A percentile compares a stretch with the other conserved stretches of the same genome.
These are phyloP conservation scores for Dynastes tityus DNA, from an alignment of 2,888 invertebrate genomes.

Conservation along the genomic window DNA sequence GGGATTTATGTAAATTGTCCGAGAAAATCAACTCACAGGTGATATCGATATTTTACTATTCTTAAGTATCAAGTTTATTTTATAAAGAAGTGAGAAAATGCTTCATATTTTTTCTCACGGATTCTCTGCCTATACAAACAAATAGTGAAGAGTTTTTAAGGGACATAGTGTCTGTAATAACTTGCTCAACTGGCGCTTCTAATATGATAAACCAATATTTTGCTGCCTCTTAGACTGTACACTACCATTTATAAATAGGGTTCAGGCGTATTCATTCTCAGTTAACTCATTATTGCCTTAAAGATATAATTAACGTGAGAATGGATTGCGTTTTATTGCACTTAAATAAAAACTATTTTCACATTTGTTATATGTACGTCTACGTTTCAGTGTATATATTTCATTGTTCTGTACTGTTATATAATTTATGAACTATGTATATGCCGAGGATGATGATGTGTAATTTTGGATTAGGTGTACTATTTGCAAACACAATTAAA, in stretches of 20 bases:
- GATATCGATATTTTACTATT: conserved; percentile 46
- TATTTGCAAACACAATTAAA: conserved; percentile 36
- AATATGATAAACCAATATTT: conserved; percentile 57
- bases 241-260: conserved; percentile 43
- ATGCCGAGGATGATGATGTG: not conserved
- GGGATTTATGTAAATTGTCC: conserved; percentile 46
- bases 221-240: conserved; percentile 53
- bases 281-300: conserved; percentile 56
- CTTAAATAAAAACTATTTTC: conserved; percentile 43
- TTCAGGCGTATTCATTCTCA: conserved; percentile 47
- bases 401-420: conserved; percentile 39
- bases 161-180: conserved; percentile 45
- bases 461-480: conserved; percentile 8
- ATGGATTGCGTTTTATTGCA: conserved; percentile 55
- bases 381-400: conserved; percentile 14
- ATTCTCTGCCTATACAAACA: conserved; percentile 51
- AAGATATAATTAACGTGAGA: conserved; percentile 58
- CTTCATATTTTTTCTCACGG: conserved; percentile 52
- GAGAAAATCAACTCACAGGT: conserved; percentile 38
- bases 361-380: conserved; percentile 31
- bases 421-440: conserved; percentile 36
- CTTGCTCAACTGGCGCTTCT: conserved; percentile 53
- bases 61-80: conserved; percentile 47
- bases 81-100: conserved; percentile 53
- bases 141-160: conserved; percentile 48